Evolutionary conservation across 1,140 invertebrate genomes (phyloP).

Genomic region (Nomia melanderi): DNA sequence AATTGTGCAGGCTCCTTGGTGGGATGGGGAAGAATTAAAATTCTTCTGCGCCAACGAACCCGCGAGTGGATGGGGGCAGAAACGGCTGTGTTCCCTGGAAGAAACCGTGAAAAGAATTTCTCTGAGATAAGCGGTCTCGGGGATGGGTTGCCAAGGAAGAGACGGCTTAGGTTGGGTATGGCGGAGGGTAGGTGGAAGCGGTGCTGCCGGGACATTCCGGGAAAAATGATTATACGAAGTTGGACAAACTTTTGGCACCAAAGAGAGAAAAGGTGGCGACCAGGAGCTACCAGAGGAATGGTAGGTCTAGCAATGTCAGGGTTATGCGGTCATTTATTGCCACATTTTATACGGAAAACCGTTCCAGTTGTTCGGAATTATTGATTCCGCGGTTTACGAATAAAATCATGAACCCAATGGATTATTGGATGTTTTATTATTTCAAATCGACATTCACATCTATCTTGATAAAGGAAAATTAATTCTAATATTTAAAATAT

Average conservation of each 20-base stretch:
- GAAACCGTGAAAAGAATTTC: conserved; percentile 69
- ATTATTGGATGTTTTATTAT: too few species aligned
- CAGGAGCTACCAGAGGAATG: conserved; percentile 37
- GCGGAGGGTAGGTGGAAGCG: conserved; percentile 1
- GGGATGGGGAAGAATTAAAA: conserved; percentile 63
- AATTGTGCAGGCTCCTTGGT: conserved; percentile 44
- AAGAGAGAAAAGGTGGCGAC: conserved; percentile 37
- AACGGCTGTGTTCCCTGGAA: conserved; percentile 52
- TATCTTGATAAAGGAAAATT: too few species aligned
- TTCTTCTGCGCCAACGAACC: conserved; percentile 63
- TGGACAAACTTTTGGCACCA: conserved; percentile 68
- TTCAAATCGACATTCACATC: too few species aligned
- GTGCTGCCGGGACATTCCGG: conserved; percentile 68
- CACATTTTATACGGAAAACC: conserved; percentile 8
- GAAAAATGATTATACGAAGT: conserved; percentile 77
- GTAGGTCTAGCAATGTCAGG: conserved; percentile 53
- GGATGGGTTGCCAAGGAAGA: conserved; percentile 38
- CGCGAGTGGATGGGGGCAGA: conserved; percentile 20
- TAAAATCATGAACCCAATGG: not conserved
- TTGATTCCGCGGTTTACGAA: not conserved
- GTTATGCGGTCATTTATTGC: conserved; percentile 60
- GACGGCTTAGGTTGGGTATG: conserved; percentile 18
- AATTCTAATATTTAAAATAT: too few species aligned
- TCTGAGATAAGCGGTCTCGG: conserved; percentile 63
- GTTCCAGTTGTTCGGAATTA: conserved; percentile 13